Evolutionary conservation across 2,888 invertebrate species (phyloP).

Genomic region (Melipona bicolor): DNA sequence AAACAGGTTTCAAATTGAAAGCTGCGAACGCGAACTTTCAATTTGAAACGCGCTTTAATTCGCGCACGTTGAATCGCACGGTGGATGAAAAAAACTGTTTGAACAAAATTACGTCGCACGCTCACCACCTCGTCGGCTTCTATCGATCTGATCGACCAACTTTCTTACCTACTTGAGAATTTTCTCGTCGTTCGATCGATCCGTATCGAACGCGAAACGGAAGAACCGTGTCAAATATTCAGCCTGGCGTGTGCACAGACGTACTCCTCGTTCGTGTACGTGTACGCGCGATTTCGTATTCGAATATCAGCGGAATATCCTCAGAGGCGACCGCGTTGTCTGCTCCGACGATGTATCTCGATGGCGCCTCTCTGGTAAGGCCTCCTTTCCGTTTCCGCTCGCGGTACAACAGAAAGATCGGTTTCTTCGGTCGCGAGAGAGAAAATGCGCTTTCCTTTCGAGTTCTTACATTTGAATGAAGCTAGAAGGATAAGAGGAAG

Average conservation of each 20-base stretch:
- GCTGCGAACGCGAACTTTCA: too few species aligned
- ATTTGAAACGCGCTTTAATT: background rate
- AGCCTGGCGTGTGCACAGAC: background rate
- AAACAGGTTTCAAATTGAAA: conserved; percentile 11
- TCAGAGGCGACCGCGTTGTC: conserved; percentile 17
- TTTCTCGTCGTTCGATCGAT: background rate
- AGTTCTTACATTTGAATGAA: conserved; percentile 69
- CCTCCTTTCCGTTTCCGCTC: conserved; percentile 52
- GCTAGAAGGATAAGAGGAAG: conserved; percentile 50
- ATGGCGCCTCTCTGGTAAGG: conserved; percentile 27
- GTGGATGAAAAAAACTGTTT: background rate
- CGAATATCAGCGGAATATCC: conserved; percentile 45
- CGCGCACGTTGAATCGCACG: background rate
- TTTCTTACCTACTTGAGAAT: background rate
- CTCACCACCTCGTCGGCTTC: too few species aligned
- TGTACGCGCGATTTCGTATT: conserved; percentile 1
- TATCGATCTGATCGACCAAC: background rate
- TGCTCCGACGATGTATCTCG: conserved; percentile 35
- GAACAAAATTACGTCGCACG: background rate
- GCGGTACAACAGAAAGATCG: conserved; percentile 47
- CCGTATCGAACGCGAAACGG: conserved; percentile 9
- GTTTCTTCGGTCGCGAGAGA: conserved; percentile 41
- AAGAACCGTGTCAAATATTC: conserved; percentile 32
- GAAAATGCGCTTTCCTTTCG: conserved; percentile 67
- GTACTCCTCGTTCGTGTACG: background rate